Evolutionary conservation across 2,888 invertebrate species (phyloP), one percentile per base, ranked within the genome.

Genomic region (Xylocampa areola): DNA sequence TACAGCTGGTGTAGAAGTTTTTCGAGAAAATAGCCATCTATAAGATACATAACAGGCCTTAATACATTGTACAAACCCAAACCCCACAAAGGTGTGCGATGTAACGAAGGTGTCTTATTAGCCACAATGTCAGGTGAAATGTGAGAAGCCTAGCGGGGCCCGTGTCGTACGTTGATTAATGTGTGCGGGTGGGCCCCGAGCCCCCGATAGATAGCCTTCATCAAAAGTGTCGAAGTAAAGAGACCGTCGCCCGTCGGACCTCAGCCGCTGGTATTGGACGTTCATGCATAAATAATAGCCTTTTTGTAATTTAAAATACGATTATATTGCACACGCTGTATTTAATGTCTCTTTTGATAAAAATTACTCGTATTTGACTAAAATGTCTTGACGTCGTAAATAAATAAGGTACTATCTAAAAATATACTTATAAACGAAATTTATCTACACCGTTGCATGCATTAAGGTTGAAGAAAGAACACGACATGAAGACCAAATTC

Each of bases 91-190:
- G 47, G 39, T 43, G 41, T 36, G 35, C 16, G 32, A 33, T 70
- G 35, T 58, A 48, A 69, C 50, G 50, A 57, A 49, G 50, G 53
- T 59, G 61, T 59, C 45, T 44, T 59, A 59, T 67, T 43, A 55
- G 53, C 62, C 58, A 40, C 54, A 40, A 51, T 36, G 40, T 63
- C 63, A 61, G 73, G 66, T 66, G 61, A 69, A 47, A 40, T 32
- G 55, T 61, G 64, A 71, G 59, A 48, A 17, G 23, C 40, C 52
- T 55, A 47, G n/a, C 55, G 66, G 44, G 55, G 49, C 55, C 47
- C 54, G 39, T 58, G 58, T 52, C 52, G 50, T 76, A 77, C 77
- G 69, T 79, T 84, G 85, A 86, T 84, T 79, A 80, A 85, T 82
- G 81, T 62, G 52, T 62, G 35, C 47, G 63, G 60, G 68, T 76